These are phyloP conservation scores for Cynoglossus semilaevis DNA, from an alignment of 2,113 vertebrate genomes.

Conservation along the genomic window DNA sequence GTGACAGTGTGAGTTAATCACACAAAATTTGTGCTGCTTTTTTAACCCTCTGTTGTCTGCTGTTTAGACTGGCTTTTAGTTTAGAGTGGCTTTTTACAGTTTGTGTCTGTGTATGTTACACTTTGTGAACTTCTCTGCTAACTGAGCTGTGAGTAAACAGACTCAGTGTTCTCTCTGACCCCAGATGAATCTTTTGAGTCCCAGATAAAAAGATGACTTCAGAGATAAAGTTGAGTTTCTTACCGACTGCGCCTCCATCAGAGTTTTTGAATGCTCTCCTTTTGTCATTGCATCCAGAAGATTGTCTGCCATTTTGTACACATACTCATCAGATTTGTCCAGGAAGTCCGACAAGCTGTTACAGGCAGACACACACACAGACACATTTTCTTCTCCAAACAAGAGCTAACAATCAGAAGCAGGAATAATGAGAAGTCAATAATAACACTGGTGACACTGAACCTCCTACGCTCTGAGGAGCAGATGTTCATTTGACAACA, in stretches of 20 bases:
- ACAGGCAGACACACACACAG: conserved; percentile 71
- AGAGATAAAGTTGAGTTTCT: conserved; percentile 38
- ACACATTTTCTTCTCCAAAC: not conserved
- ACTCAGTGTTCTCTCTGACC: too few species aligned
- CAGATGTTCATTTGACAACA: not conserved
- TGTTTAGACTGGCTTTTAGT: too few species aligned
- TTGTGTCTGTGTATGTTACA: too few species aligned
- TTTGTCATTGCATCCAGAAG: conserved; percentile 91
- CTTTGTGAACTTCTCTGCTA: too few species aligned
- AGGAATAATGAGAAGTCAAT: conserved; percentile 10
- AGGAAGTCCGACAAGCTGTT: conserved; percentile 85
- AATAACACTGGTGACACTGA: conserved; percentile 3
- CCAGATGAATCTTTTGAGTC: too few species aligned
- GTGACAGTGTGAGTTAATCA: too few species aligned
- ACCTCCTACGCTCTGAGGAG: not conserved
- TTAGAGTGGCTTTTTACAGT: too few species aligned
- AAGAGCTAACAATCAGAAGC: not conserved
- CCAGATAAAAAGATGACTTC: too few species aligned
- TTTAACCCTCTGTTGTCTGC: too few species aligned
- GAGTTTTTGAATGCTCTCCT: conserved; percentile 87
- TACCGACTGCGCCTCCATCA: conserved; percentile 81
- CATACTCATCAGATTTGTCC: conserved; percentile 86
- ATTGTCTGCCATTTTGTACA: conserved; percentile 90
- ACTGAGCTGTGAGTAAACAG: not conserved
- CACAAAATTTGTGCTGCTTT: too few species aligned